Evolutionary conservation across 2,888 invertebrate genomes (phyloP).

Genomic region (Sinodicranocentrus sp.): DNA sequence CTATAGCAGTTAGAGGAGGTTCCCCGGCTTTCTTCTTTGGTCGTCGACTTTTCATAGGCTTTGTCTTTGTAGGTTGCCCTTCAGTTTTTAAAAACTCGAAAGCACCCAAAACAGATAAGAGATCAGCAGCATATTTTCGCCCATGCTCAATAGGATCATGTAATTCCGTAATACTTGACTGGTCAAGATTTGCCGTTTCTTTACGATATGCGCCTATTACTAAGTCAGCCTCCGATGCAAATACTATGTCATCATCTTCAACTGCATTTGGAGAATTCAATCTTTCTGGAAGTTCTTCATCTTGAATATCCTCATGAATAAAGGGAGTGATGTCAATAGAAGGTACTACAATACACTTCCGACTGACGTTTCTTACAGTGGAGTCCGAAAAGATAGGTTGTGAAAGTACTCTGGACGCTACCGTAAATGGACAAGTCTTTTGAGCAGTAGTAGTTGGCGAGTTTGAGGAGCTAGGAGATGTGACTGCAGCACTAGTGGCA

Average conservation of each 20-base stretch:
- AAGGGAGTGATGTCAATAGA: conserved; percentile 74
- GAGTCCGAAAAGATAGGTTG: conserved; percentile 60
- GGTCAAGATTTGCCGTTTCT: background rate
- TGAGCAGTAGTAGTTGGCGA: background rate
- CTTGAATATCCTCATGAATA: conserved; percentile 61
- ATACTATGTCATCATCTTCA: conserved; percentile 60
- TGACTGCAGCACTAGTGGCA: background rate
- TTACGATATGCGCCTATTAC: no score
- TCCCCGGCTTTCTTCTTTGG: conserved; percentile 2
- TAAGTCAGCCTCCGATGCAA: conserved; percentile 13
- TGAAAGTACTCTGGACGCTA: conserved; percentile 45
- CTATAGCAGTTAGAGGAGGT: conserved; percentile 64
- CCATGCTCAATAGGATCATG: conserved; percentile 34
- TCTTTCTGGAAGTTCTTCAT: conserved; percentile 18
- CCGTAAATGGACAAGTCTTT: conserved; percentile 56
- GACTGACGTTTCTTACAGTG: conserved; percentile 10
- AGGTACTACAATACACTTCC: conserved; percentile 13
- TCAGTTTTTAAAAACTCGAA: conserved; percentile 65
- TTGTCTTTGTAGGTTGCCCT: background rate
- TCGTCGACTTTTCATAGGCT: background rate
- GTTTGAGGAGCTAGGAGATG: background rate
- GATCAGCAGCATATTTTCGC: conserved; percentile 60
- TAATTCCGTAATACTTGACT: no score
- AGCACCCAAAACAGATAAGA: conserved; percentile 71
- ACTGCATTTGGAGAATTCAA: background rate